Evolutionary conservation across 1,140 invertebrate genomes (phyloP).

Genomic region (Diachasmimorpha longicaudata): DNA sequence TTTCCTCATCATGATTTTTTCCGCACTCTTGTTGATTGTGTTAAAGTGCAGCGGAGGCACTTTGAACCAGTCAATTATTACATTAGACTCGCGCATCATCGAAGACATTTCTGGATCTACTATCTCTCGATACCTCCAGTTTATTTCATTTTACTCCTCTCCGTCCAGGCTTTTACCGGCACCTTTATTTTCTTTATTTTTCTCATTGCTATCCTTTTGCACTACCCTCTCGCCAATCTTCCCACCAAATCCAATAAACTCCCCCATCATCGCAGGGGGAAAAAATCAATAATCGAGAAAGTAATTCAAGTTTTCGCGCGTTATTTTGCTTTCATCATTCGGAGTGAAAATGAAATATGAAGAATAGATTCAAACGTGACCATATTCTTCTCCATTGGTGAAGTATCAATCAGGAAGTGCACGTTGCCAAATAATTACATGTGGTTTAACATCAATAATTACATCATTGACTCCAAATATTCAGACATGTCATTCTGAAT

Average conservation of each 20-base stretch:
- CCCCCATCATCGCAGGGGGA: neutral
- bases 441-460: no score
- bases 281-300: neutral
- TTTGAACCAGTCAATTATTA: conserved; percentile 24
- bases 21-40: neutral
- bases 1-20: neutral
- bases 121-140: neutral
- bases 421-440: no score
- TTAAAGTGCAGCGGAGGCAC: neutral
- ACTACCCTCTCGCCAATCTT: conserved; percentile 1
- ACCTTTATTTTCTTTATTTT: neutral
- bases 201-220: neutral
- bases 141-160: conserved; percentile 2
- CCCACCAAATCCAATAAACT: neutral
- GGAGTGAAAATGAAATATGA: neutral
- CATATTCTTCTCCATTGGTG: no score
- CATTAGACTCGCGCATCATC: conserved; percentile 21
- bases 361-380: no score
- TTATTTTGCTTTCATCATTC: neutral
- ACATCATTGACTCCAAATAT: no score
- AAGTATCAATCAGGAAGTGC: no score
- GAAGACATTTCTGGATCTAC: neutral
- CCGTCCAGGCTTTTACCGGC: neutral
- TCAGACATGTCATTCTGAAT: no score
- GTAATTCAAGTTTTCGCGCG: neutral